Base-by-base conservation (phyloP, 2,888 invertebrate species). In the Eupithecia exiguata region DNA sequence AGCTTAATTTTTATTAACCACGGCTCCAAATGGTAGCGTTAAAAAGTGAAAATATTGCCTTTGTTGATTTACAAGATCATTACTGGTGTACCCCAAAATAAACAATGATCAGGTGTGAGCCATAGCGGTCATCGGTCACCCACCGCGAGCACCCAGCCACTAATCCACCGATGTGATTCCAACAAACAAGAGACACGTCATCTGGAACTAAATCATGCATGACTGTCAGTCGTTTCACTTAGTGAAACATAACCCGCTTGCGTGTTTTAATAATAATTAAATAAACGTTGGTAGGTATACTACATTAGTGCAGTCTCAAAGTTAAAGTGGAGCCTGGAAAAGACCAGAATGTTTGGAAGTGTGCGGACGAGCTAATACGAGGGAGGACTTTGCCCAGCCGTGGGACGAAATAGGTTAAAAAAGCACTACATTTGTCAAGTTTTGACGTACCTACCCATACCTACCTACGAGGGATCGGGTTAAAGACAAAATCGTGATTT, bases 401-500 rank as follows among this genome's bases (percentile, higher is more conserved):
- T n/a, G n/a, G n/a, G n/a, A n/a, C n/a, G n/a, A n/a, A n/a, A n/a
- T n/a, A n/a, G n/a, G n/a, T n/a, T n/a, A n/a, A n/a, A n/a, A 49
- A 18, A 5, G 1, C 18, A n/a, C 14, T 25, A 30, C 12, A 66
- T 66, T n/a, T 40, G 53, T 53, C 38, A 40, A 25, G 12, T 21
- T 21, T 12, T 43, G 12, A 30, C 61, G 18, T 21, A 35, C 0
- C 2, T 30, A 30, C 30, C 30, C 4, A 30, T n/a, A n/a, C 18
- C 10, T n/a, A 10, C 18, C 46, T 1, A n/a, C 43, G 69, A 25
- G 70, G 71, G 66, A 58, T 73, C 69, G 30, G 35, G 66, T 73
- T 46, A 25, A 63, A 66, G 43, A 46, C 73, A 69, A 66, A 67
- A 21, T 16, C n/a, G 10, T 69, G 63, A 69, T 69, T 35, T 40